These are phyloP conservation scores for Xyrichtys novacula DNA, from an alignment of 2,797 vertebrate genomes.

Conservation along the genomic window DNA sequence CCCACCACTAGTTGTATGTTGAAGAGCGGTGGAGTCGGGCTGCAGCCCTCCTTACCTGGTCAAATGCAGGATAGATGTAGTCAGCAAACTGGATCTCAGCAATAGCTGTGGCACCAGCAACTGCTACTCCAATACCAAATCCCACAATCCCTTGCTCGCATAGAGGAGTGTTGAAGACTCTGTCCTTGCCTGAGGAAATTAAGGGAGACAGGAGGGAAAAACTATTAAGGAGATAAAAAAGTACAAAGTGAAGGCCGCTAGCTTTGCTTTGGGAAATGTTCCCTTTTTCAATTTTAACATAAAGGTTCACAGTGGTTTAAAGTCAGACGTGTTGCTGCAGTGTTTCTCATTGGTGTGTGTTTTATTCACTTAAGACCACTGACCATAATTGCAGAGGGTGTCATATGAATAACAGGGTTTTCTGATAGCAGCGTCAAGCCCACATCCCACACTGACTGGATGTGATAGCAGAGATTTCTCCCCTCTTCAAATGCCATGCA, in stretches of 20 bases:
- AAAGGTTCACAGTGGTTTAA: constrained; percentile 3
- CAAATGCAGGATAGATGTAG: constrained; percentile 98
- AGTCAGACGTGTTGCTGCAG: background rate
- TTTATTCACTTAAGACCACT: constrained; percentile 9
- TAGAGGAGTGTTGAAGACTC: constrained; percentile 98
- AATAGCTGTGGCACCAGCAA: constrained; percentile 94
- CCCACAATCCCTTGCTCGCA: constrained; percentile 99
- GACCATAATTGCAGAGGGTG: constrained; percentile 2
- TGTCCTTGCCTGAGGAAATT: constrained; percentile 90
- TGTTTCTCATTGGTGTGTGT: background rate
- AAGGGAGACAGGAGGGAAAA: background rate
- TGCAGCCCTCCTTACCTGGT: constrained; percentile 87
- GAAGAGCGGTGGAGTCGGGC: too few species aligned
- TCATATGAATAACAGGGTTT: background rate
- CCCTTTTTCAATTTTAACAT: background rate
- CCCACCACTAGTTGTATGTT: too few species aligned
- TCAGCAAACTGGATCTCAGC: constrained; percentile 99
- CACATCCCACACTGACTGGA: constrained; percentile 15
- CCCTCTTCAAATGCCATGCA: constrained; percentile 34
- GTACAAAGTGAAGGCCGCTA: background rate
- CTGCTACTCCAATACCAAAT: constrained; percentile 95
- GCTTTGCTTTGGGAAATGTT: background rate
- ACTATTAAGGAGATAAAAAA: background rate
- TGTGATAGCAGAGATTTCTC: constrained; percentile 21
- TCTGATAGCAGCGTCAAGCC: constrained; percentile 10